Conservation (phyloP, 2,888 invertebrate genomes). For the Aquatica leii region DNA sequence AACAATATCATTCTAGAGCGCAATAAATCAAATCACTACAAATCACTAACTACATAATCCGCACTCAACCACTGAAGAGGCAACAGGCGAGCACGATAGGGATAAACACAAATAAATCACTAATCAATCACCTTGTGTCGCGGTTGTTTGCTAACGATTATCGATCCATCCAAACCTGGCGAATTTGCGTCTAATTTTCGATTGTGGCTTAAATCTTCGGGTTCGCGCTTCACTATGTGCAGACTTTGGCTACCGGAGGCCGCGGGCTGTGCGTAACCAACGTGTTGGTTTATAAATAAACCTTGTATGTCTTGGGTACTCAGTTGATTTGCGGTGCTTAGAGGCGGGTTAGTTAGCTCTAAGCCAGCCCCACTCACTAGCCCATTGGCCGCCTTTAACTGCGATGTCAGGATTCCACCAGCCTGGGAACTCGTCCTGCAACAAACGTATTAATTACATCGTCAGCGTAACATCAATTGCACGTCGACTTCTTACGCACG, state of each 20-base stretch:
- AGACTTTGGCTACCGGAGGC: constrained; percentile 55
- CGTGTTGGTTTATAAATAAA: constrained; percentile 68
- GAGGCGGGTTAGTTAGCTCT: constrained; percentile 61
- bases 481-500: constrained; percentile 4
- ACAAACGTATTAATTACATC: constrained; percentile 49
- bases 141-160: constrained; percentile 63
- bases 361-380: constrained; percentile 73
- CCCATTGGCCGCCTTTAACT: constrained; percentile 75
- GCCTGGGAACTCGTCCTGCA: constrained; percentile 61
- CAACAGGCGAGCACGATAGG: constrained; percentile 40
- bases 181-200: constrained; percentile 72
- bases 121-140: constrained; percentile 66
- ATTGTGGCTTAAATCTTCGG: constrained; percentile 78
- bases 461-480: constrained; percentile 17
- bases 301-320: constrained; percentile 68
- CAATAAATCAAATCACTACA: constrained; percentile 19
- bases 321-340: constrained; percentile 64
- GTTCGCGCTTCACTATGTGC: constrained; percentile 80
- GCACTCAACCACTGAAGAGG: constrained; percentile 29
- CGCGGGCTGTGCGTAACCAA: constrained; percentile 65
- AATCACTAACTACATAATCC: constrained; percentile 14
- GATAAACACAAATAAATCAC: constrained; percentile 28
- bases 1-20: constrained; percentile 31
- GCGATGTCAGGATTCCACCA: constrained; percentile 69
- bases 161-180: constrained; percentile 64